These are phyloP conservation scores for Cosmia pyralina DNA, from an alignment of 2,888 invertebrate species.

Conservation along the genomic window DNA sequence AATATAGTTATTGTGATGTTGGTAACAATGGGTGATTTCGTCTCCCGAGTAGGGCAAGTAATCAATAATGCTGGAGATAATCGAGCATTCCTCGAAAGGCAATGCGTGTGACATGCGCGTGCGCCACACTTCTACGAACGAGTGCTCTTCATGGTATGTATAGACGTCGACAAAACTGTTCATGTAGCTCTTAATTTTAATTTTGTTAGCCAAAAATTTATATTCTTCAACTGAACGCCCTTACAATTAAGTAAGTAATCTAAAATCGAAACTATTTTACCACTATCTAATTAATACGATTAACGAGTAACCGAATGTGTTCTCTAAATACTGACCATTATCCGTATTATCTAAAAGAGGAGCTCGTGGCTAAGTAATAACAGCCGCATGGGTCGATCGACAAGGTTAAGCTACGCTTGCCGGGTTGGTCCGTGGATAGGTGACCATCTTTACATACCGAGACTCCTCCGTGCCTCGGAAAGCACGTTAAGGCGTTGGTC, in stretches of 20 bases:
- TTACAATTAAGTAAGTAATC: neutral
- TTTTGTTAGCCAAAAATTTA: neutral
- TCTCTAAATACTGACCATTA: neutral
- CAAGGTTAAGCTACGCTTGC: no score
- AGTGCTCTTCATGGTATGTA: constrained; percentile 73
- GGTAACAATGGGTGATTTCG: constrained; percentile 72
- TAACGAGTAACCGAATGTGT: neutral
- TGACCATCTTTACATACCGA: no score
- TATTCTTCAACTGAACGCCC: neutral
- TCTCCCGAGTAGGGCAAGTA: constrained; percentile 67
- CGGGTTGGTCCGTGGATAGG: no score
- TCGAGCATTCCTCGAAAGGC: constrained; percentile 79
- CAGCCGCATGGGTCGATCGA: no score
- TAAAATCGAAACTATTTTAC: neutral
- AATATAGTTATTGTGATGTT: constrained; percentile 48
- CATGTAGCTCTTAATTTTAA: neutral
- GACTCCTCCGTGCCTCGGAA: no score
- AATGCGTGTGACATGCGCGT: constrained; percentile 84
- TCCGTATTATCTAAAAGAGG: neutral
- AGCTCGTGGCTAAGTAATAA: no score
- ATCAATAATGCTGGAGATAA: constrained; percentile 80
- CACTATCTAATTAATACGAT: no score
- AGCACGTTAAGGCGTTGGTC: no score
- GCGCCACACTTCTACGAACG: constrained; percentile 80
- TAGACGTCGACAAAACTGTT: constrained; percentile 62